A percentile compares a stretch with the other conserved stretches of the same genome.
Conservation (phyloP, 1,140 invertebrate genomes). For the Lysiphlebus fabarum region DNA sequence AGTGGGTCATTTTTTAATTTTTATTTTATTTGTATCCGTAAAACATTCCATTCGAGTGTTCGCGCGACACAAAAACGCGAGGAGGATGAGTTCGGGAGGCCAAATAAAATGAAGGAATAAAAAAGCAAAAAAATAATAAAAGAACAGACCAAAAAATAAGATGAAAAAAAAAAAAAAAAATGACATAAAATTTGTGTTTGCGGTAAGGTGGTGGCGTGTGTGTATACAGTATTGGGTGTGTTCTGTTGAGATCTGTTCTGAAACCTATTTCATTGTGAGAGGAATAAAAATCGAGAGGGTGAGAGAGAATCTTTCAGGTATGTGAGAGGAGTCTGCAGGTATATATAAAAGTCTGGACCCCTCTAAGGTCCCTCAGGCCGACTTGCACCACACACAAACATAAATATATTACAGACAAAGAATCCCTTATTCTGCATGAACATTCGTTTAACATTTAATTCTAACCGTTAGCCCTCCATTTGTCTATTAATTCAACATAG, state of each 20-base stretch:
- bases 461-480: not conserved
- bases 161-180: slow-evolving; percentile 10
- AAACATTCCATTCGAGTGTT: slow-evolving; percentile 22
- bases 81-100: slow-evolving; percentile 3
- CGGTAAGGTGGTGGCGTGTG: not conserved
- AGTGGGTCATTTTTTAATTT: slow-evolving; percentile 37
- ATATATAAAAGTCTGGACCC: not conserved
- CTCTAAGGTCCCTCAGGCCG: slow-evolving; percentile 7
- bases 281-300: not conserved
- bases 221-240: too few relatives aligned
- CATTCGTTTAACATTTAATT: not conserved
- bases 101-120: slow-evolving; percentile 7
- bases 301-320: slow-evolving; percentile 10
- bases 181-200: slow-evolving; percentile 8
- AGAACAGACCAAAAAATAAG: not conserved
- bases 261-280: too few relatives aligned
- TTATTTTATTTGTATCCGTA: slow-evolving; percentile 25
- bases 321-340: slow-evolving; percentile 4
- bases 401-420: slow-evolving; percentile 4
- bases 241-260: not conserved
- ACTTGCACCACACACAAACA: not conserved
- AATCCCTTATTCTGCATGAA: not conserved
- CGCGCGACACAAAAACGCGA: slow-evolving; percentile 10
- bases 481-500: not conserved
- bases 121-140: not conserved